Conservation (phyloP, 2,888 invertebrate species). For the Acholoe squamosa region DNA sequence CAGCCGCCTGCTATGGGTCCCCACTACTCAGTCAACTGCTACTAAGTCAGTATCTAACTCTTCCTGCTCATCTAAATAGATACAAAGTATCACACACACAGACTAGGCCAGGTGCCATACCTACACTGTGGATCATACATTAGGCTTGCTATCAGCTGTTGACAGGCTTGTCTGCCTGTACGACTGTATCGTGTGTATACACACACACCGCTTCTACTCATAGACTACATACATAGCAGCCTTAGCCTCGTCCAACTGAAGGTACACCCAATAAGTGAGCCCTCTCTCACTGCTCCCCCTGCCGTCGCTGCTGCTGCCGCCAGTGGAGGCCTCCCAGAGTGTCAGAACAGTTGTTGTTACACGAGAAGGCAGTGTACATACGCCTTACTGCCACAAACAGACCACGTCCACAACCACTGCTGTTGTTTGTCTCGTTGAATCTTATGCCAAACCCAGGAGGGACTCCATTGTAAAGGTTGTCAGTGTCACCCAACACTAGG, state of each 20-base stretch:
- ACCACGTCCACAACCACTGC: background rate
- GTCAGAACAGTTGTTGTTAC: constrained; percentile 19
- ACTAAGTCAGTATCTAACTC: background rate
- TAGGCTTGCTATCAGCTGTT: background rate
- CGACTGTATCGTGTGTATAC: background rate
- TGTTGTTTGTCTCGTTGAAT: background rate
- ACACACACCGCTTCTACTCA: background rate
- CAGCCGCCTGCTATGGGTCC: constrained; percentile 14
- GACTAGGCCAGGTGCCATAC: background rate
- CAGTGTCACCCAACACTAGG: background rate
- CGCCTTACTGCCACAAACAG: background rate
- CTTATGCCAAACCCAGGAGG: background rate
- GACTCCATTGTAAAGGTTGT: background rate
- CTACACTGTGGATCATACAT: background rate
- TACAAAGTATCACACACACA: background rate
- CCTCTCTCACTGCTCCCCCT: background rate
- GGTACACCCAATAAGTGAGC: background rate
- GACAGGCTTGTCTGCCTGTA: background rate
- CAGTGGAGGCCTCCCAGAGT: background rate
- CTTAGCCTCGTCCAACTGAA: background rate
- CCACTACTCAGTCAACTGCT: background rate
- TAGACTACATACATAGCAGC: background rate
- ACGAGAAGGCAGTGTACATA: constrained; percentile 21
- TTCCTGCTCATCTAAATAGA: background rate
- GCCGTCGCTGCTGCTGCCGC: constrained; percentile 9